Evolutionary conservation across 1,140 invertebrate species (phyloP).

Genomic region (Bombus superbus): DNA sequence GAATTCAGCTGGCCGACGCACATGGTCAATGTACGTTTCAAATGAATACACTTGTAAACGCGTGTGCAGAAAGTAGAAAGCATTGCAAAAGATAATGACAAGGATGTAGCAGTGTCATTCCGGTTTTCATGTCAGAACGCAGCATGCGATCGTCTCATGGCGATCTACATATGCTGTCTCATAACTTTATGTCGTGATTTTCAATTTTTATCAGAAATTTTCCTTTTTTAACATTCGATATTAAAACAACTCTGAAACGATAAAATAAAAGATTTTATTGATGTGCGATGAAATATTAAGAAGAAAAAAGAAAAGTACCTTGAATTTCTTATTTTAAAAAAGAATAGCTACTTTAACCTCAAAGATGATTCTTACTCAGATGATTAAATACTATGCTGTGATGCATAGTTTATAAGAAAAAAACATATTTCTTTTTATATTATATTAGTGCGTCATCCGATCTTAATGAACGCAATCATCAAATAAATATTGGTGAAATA

Average conservation of each 20-base stretch:
- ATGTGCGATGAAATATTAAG: background rate
- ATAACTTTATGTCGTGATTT: background rate
- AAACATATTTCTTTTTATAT: background rate
- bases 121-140: conserved; percentile 44
- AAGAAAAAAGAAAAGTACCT: background rate
- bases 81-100: conserved; percentile 56
- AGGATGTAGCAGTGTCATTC: conserved; percentile 45
- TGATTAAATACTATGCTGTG: background rate
- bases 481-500: background rate
- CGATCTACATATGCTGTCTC: conserved; percentile 28
- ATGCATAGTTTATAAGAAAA: background rate
- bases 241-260: background rate
- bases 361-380: no score
- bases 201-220: background rate
- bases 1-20: conserved; percentile 47
- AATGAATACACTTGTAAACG: conserved; percentile 39
- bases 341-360: background rate
- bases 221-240: no score
- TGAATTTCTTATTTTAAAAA: background rate
- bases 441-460: background rate
- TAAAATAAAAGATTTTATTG: no score
- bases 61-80: conserved; percentile 63
- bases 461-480: background rate
- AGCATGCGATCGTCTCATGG: conserved; percentile 39
- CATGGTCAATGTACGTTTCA: conserved; percentile 42